These are phyloP conservation scores for Latheticus oryzae DNA, from an alignment of 2,888 invertebrate species.

Conservation along the genomic window DNA sequence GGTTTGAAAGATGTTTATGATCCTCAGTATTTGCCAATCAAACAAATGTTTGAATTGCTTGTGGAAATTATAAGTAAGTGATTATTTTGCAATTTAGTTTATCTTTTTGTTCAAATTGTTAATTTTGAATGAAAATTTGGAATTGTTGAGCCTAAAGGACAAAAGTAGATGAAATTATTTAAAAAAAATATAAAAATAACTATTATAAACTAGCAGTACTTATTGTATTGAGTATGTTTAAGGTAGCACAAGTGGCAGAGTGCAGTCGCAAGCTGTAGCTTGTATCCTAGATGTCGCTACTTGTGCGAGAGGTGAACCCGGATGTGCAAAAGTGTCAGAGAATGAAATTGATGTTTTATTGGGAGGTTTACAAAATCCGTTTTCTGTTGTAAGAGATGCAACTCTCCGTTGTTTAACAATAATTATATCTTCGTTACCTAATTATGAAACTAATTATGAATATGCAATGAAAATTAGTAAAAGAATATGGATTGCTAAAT, in stretches of 20 bases:
- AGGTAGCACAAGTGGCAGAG: conserved; percentile 74
- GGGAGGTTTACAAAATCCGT: conserved; percentile 79
- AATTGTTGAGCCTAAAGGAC: too few species aligned
- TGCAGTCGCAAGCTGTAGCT: conserved; percentile 82
- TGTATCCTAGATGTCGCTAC: conserved; percentile 85
- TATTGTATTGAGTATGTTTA: conserved; percentile 34
- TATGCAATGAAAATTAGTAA: conserved; percentile 74
- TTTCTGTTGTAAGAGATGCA: conserved; percentile 81
- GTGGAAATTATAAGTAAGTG: conserved; percentile 79
- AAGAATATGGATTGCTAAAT: conserved; percentile 85
- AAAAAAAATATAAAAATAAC: background rate
- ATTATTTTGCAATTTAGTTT: background rate
- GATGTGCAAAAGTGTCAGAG: conserved; percentile 72
- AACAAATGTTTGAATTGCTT: conserved; percentile 83
- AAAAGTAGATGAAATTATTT: too few species aligned
- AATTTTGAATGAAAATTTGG: too few species aligned
- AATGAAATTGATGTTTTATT: conserved; percentile 83
- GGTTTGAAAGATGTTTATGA: conserved; percentile 71
- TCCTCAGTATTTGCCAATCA: conserved; percentile 83
- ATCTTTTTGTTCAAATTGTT: background rate
- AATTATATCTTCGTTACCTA: conserved; percentile 73
- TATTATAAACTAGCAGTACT: background rate
- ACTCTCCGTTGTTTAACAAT: conserved; percentile 79
- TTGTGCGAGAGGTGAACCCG: conserved; percentile 76
- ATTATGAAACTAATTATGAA: conserved; percentile 70